These are phyloP conservation scores for Drosophila tristis DNA, from an alignment of 1,140 invertebrate species.

Conservation along the genomic window DNA sequence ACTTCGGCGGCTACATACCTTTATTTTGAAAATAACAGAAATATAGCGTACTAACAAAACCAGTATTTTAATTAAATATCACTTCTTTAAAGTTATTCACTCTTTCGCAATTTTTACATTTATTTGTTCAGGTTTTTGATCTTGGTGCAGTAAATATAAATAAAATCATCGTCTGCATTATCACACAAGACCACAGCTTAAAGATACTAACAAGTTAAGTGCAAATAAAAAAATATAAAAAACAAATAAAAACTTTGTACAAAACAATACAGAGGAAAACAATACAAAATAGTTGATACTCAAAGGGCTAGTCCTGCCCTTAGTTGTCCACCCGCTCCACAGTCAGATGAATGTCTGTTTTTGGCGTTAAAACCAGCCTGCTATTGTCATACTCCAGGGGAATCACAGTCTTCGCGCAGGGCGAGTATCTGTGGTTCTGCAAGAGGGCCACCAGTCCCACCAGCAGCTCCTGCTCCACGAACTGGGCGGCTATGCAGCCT, in stretches of 20 bases:
- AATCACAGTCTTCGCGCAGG: slow-evolving; percentile 68
- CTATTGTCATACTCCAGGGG: slow-evolving; percentile 84
- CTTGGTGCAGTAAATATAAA: slow-evolving; percentile 32
- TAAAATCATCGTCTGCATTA: slow-evolving; percentile 61
- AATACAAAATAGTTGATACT: slow-evolving; percentile 17
- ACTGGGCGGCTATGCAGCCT: slow-evolving; percentile 86
- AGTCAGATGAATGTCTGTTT: slow-evolving; percentile 56
- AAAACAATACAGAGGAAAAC: slow-evolving; percentile 35
- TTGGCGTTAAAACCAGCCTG: slow-evolving; percentile 83
- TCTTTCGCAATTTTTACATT: slow-evolving; percentile 32
- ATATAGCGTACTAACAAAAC: no score
- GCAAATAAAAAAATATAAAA: slow-evolving; percentile 40
- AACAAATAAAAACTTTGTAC: slow-evolving; percentile 50
- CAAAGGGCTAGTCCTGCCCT: slow-evolving; percentile 4
- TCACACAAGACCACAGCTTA: slow-evolving; percentile 66
- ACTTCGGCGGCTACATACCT: not conserved
- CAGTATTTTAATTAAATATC: no score
- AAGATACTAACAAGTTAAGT: slow-evolving; percentile 34
- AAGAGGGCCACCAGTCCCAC: slow-evolving; percentile 85
- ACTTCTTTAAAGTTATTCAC: no score
- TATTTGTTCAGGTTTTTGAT: slow-evolving; percentile 64
- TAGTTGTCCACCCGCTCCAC: slow-evolving; percentile 50
- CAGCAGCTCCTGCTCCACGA: slow-evolving; percentile 87
- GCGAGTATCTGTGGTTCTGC: slow-evolving; percentile 72
- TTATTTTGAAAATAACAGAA: not conserved